Conservation (phyloP, 2,113 vertebrate genomes). For the Pardalotus punctatus region DNA sequence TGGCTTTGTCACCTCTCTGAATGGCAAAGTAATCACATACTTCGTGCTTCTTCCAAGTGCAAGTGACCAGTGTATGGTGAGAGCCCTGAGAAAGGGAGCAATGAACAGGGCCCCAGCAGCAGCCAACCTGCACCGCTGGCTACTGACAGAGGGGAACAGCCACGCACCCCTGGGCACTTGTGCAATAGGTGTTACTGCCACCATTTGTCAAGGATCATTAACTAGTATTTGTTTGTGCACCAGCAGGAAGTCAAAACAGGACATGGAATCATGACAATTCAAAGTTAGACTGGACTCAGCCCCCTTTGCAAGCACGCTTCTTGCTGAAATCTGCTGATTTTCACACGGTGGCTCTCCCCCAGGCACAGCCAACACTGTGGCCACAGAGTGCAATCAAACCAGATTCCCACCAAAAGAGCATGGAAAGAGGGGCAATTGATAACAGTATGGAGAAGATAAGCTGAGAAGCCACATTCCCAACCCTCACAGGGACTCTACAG, state of each 20-base stretch:
- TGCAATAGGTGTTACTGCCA: not conserved
- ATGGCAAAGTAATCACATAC: not conserved
- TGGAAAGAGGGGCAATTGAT: not conserved
- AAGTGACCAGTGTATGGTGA: accelerated
- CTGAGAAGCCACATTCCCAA: not conserved
- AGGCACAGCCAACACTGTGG: not conserved
- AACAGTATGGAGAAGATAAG: not conserved
- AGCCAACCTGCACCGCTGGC: not conserved
- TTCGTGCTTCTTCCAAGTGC: not conserved
- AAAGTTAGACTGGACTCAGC: not conserved
- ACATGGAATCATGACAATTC: not conserved
- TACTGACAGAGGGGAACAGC: not conserved
- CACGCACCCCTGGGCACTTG: accelerated
- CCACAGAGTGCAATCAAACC: not conserved
- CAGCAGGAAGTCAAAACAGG: not conserved
- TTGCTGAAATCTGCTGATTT: not conserved
- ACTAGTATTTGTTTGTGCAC: not conserved
- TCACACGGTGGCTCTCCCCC: too few species aligned
- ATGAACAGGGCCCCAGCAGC: not conserved
- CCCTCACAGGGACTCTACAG: too few species aligned
- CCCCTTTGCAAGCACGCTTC: not conserved
- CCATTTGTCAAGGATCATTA: not conserved
- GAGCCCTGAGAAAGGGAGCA: not conserved
- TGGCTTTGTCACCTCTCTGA: not conserved
- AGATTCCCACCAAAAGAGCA: not conserved